Percentiles rank a stretch among this genome's conserved stretches.
phyloP scores from a whole-genome alignment of 2,113 vertebrate species.

The Meleagris gallopavo region DNA sequence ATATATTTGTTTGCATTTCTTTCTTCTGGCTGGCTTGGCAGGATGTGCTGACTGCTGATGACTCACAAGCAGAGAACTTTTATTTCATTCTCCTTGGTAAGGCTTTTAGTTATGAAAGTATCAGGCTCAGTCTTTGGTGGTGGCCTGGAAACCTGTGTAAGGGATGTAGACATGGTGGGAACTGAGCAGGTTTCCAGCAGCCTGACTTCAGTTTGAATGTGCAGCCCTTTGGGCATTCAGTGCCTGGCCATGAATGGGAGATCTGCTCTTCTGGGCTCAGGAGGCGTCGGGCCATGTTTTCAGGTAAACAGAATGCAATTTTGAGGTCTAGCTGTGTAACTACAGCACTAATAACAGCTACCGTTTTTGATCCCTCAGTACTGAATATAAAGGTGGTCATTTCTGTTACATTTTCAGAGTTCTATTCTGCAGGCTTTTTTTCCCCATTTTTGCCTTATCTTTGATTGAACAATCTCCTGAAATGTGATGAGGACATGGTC shows the following conservation, averaged over 20 bases:
- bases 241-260: not conserved
- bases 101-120: not conserved
- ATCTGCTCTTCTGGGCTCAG: not conserved
- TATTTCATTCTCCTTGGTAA: not conserved
- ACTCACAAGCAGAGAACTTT: not conserved
- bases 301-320: not conserved
- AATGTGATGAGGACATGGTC: not conserved
- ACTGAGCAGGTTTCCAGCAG: not conserved
- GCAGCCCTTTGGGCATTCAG: not conserved
- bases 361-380: conserved; percentile 19
- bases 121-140: not conserved
- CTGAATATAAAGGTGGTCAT: not conserved
- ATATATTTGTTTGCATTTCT: not conserved
- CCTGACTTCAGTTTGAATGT: rapidly evolving
- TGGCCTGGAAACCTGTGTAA: not conserved
- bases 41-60: not conserved
- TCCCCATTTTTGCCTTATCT: not conserved
- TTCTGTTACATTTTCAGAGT: not conserved
- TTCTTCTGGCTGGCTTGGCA: not conserved
- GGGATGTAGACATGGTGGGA: not conserved
- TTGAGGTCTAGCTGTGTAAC: not conserved
- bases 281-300: not conserved
- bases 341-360: conserved; percentile 18
- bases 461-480: not conserved
- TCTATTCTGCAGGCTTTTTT: not conserved